Base-by-base conservation (phyloP, 2,888 invertebrate genomes). In the Monochamus alternatus region DNA sequence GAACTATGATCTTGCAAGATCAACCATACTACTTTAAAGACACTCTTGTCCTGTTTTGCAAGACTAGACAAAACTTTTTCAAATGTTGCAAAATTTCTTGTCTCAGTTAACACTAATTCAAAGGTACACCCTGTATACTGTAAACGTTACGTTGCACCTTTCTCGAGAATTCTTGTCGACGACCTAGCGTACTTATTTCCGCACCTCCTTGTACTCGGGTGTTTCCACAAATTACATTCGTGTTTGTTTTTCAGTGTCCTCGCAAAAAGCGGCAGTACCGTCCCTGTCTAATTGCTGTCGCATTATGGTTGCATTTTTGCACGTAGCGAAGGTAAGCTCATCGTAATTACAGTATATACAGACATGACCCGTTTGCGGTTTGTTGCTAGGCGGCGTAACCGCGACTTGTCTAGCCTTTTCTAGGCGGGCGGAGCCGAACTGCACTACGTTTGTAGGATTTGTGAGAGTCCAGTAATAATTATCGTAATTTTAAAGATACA, bases 321-420 rank as follows among this genome's bases (percentile, higher is more conserved):
- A 62, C 71, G 44, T 62, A 30, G 55, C 69, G 55, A 67, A 75
- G 75, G 62, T 71, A 58, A 75, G 66, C 72, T 72, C 75, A 71
- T 75, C 72, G 72, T 75, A 75, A 72, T 72, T 75, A 58, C 72
- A 63, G 75, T 59, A 75, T 66, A 22, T 22, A 70, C 75, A 75
- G 71, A 75, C 75, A 67, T 67, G 75, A 75, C 75, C 67, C 58
- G 71, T 75, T 67, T 75, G 67, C 58, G n/a, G 75, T 55, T 62
- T 75, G 75, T 75, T 75, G 66, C 75, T 75, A 72, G 71, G 72
- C 67, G 67, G 44, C 52, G 64, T 62, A 66, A 59, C 58, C 30
- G 44, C 47, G 12, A 65, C 55, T 73, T 43, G 73, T 73, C 67
- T 64, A 73, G 73, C 60, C 73, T 73, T 66, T 31, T 44, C 55